Percentiles rank a stretch among this genome's conserved stretches.
These are phyloP conservation scores for Schizotus pectinicornis DNA, from an alignment of 2,888 invertebrate genomes.

Conservation along the genomic window DNA sequence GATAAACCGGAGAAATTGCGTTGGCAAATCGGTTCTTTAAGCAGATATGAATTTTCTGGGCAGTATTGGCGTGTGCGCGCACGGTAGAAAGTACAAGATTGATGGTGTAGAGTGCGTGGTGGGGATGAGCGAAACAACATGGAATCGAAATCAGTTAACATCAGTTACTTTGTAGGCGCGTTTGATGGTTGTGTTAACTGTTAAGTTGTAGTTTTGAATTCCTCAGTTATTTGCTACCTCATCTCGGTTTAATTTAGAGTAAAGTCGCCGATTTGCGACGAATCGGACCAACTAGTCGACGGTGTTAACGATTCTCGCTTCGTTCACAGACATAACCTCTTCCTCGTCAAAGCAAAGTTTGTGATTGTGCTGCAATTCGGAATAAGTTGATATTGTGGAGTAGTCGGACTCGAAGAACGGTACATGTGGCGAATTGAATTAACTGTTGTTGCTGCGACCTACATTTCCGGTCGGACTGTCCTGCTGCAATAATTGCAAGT, in stretches of 20 bases:
- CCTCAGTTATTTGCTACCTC: slow-evolving; percentile 32
- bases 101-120: slow-evolving; percentile 15
- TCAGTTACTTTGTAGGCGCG: slow-evolving; percentile 41
- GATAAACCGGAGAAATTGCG: no score
- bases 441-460: slow-evolving; percentile 44
- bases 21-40: no score
- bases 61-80: slow-evolving; percentile 5
- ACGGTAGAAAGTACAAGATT: slow-evolving; percentile 25
- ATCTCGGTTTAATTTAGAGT: slow-evolving; percentile 6
- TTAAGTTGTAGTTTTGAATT: slow-evolving; percentile 37
- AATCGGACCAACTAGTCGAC: no score
- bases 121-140: slow-evolving; percentile 40
- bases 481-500: background rate
- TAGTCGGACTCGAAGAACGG: slow-evolving; percentile 16
- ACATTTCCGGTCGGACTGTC: slow-evolving; percentile 32
- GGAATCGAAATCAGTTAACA: slow-evolving; percentile 40
- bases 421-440: slow-evolving; percentile 31
- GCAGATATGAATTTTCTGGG: no score
- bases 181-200: slow-evolving; percentile 35
- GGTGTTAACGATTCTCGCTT: background rate
- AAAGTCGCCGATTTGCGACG: background rate
- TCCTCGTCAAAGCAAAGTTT: slow-evolving; percentile 2
- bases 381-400: slow-evolving; percentile 21
- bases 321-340: background rate
- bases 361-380: background rate